These are phyloP conservation scores for Polyploca ridens DNA, from an alignment of 2,888 invertebrate genomes.

Conservation along the genomic window DNA sequence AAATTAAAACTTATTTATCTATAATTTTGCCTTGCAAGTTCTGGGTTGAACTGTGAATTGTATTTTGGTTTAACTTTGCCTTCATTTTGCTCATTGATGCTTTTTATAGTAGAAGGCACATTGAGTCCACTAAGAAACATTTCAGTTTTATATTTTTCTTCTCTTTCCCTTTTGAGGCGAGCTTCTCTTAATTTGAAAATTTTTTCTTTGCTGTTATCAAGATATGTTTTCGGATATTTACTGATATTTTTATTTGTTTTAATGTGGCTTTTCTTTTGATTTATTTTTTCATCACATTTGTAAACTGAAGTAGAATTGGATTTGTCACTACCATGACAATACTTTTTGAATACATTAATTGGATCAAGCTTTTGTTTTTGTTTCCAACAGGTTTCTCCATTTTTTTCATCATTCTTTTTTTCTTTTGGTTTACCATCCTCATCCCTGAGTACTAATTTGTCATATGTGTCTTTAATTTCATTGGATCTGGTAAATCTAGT, in stretches of 20 bases:
- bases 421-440: slow-evolving; percentile 70
- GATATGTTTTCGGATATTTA: slow-evolving; percentile 38
- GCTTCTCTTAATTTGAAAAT: slow-evolving; percentile 90
- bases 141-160: slow-evolving; percentile 90
- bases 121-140: slow-evolving; percentile 88
- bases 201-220: slow-evolving; percentile 61
- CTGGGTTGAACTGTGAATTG: slow-evolving; percentile 98
- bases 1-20: slow-evolving; percentile 40
- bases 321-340: slow-evolving; percentile 49
- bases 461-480: slow-evolving; percentile 76
- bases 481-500: slow-evolving; percentile 59
- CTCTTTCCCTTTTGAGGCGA: slow-evolving; percentile 91
- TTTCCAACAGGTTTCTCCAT: slow-evolving; percentile 87
- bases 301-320: background rate
- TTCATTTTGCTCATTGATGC: slow-evolving; percentile 34
- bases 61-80: slow-evolving; percentile 89
- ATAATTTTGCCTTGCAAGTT: slow-evolving; percentile 92
- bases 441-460: slow-evolving; percentile 75
- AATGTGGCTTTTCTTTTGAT: slow-evolving; percentile 26
- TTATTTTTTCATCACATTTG: slow-evolving; percentile 6
- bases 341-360: slow-evolving; percentile 87
- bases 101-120: slow-evolving; percentile 37
- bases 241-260: slow-evolving; percentile 30
- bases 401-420: slow-evolving; percentile 63
- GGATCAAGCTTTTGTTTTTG: slow-evolving; percentile 90